Conservation (phyloP, 2,113 vertebrate species). For the Nesogale talazaci region DNA sequence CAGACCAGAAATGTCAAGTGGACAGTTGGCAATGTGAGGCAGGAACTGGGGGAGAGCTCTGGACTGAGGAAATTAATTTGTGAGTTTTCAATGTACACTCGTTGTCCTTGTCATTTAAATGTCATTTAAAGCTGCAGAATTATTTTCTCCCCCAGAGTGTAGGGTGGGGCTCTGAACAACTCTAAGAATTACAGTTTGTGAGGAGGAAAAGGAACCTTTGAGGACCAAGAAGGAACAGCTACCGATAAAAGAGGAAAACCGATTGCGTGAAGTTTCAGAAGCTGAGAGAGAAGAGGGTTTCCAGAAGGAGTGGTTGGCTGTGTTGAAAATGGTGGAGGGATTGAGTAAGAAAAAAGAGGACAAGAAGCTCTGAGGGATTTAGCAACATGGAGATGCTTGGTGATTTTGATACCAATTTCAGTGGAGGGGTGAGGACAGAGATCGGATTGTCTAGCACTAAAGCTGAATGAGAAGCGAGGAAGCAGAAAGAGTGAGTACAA, state of each 20-base stretch:
- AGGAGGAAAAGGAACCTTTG: neutral
- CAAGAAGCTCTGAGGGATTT: constrained; percentile 38
- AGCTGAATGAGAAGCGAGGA: neutral
- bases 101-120: neutral
- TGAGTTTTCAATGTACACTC: constrained; percentile 29
- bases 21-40: neutral
- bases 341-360: constrained; percentile 51
- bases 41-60: neutral
- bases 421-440: constrained; percentile 33
- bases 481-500: neutral
- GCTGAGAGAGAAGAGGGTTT: neutral
- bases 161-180: neutral
- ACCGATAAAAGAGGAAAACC: neutral
- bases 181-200: neutral
- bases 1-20: constrained; percentile 15
- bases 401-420: constrained; percentile 48
- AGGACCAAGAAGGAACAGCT: neutral
- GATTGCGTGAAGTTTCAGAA: neutral
- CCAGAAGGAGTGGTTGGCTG: constrained; percentile 38
- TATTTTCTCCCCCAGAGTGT: neutral
- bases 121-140: constrained; percentile 7
- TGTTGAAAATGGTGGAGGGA: constrained; percentile 37
- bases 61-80: constrained; percentile 5
- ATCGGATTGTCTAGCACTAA: neutral
- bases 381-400: constrained; percentile 19